Evolutionary conservation across 2,888 invertebrate species (phyloP).

Genomic region (Chrysolina oricalcia): DNA sequence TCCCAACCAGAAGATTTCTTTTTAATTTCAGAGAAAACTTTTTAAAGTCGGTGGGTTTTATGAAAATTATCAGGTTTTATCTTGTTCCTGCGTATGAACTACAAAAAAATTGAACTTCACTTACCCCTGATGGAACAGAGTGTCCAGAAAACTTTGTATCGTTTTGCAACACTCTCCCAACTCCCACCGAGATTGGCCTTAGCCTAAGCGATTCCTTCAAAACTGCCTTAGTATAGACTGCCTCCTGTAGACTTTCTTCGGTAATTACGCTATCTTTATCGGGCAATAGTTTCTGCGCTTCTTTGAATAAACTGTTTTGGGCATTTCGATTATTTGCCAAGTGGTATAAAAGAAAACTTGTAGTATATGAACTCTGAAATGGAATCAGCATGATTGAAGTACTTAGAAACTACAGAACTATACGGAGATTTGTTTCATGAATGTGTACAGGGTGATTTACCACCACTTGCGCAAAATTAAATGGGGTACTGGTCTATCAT

Average conservation of each 20-base stretch:
- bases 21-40: too few species aligned
- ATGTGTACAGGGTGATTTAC: too few species aligned
- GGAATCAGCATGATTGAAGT: constrained; percentile 31
- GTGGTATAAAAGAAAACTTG: constrained; percentile 86
- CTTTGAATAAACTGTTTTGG: constrained; percentile 75
- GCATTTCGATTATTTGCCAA: constrained; percentile 80
- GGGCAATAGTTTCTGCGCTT: constrained; percentile 73
- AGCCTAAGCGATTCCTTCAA: constrained; percentile 89
- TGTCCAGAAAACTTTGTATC: constrained; percentile 83
- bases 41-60: too few species aligned
- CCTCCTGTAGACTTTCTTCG: constrained; percentile 76
- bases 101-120: constrained; percentile 56
- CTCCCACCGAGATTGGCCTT: constrained; percentile 88
- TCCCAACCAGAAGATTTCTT: too few species aligned
- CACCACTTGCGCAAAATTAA: too few species aligned
- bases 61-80: too few species aligned
- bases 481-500: too few species aligned
- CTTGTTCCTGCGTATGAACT: too few species aligned
- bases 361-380: constrained; percentile 84
- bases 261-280: constrained; percentile 74
- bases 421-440: too few species aligned
- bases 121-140: constrained; percentile 84
- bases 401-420: too few species aligned
- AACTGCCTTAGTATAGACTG: constrained; percentile 84
- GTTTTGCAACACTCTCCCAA: constrained; percentile 83